phyloP scores from a whole-genome alignment of 2,797 vertebrate genomes.

The Anguilla anguilla region DNA sequence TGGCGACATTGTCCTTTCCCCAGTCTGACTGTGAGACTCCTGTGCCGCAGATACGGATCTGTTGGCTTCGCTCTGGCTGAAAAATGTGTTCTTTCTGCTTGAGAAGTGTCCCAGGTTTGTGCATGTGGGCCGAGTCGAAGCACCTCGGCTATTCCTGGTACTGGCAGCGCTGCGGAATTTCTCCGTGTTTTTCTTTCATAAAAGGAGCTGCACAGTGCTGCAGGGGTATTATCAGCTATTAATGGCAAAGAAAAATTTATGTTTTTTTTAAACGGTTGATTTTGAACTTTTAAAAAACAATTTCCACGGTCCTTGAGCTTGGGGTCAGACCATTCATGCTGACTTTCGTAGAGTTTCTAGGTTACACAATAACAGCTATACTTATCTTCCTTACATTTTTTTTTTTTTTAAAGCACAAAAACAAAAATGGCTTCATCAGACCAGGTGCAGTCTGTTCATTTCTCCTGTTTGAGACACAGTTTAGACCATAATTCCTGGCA shows the following conservation, averaged over 20 bases:
- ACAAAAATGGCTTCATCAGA: conserved; percentile 72
- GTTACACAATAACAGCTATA: neutral
- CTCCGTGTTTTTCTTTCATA: neutral
- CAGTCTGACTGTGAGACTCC: neutral
- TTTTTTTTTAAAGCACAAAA: neutral
- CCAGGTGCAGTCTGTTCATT: conserved; percentile 79
- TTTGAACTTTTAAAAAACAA: neutral
- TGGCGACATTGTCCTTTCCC: neutral
- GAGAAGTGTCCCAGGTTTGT: conserved; percentile 5
- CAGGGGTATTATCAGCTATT: neutral
- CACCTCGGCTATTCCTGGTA: neutral
- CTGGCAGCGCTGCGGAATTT: neutral
- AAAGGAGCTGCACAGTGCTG: neutral
- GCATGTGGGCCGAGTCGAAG: neutral
- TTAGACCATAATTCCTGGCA: conserved; percentile 80
- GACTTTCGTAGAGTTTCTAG: neutral
- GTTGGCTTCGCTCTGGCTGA: neutral
- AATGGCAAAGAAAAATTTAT: neutral
- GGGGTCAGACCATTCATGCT: neutral
- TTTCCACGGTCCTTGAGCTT: neutral
- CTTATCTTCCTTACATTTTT: neutral
- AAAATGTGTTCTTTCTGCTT: conserved; percentile 19
- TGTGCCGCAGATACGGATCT: conserved; percentile 1
- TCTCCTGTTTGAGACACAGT: conserved; percentile 77
- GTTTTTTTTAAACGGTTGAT: neutral